phyloP scores from a whole-genome alignment of 2,113 vertebrate species.

The Datnioides undecimradiatus region DNA sequence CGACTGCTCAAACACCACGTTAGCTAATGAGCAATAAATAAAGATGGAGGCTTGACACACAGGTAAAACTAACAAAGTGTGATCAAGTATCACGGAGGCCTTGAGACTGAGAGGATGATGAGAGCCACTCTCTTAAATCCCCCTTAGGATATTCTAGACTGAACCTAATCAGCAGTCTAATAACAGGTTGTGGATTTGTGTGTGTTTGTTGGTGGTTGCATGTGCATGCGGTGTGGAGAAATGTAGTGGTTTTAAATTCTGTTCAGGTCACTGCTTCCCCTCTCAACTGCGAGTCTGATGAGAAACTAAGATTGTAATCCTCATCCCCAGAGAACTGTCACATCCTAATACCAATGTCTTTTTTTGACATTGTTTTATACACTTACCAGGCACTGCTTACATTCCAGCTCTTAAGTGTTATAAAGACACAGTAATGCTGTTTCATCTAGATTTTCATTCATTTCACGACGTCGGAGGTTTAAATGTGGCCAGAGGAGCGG shows the following conservation, averaged over 20 bases:
- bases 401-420: background rate
- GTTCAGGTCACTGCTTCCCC: slow-evolving; percentile 26
- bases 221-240: background rate
- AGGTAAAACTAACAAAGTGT: slow-evolving; percentile 29
- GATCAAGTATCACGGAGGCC: slow-evolving; percentile 3
- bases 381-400: background rate
- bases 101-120: slow-evolving; percentile 10
- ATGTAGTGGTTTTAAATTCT: slow-evolving; percentile 32
- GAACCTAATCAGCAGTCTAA: slow-evolving; percentile 5
- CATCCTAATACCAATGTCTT: slow-evolving; percentile 11
- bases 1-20: background rate
- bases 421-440: background rate
- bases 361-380: background rate
- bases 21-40: slow-evolving; percentile 25
- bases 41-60: slow-evolving; percentile 3
- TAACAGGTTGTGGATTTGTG: background rate
- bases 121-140: slow-evolving; percentile 32
- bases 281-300: slow-evolving; percentile 22
- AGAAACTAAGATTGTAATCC: slow-evolving; percentile 40
- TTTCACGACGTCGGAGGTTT: slow-evolving; percentile 16
- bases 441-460: background rate
- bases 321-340: slow-evolving; percentile 16
- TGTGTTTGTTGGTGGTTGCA: background rate
- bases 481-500: slow-evolving; percentile 2
- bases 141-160: background rate